Evolutionary conservation across 2,113 vertebrate species (phyloP).

Genomic region (Chaetorhynchus papuensis): DNA sequence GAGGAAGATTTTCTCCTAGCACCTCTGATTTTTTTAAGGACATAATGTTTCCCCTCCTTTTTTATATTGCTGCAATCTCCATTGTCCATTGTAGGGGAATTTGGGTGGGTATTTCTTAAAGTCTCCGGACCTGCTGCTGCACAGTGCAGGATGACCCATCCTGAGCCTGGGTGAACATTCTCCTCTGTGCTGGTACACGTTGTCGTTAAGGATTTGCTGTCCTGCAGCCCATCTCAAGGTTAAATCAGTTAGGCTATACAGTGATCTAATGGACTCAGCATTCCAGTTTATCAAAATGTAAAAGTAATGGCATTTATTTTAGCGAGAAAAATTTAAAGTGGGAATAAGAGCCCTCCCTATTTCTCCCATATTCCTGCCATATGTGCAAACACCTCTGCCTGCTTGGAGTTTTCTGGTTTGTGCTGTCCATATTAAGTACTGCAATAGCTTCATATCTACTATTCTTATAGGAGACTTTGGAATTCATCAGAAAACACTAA

Average conservation of each 20-base stretch:
- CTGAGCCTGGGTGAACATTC: neutral
- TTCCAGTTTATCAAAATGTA: neutral
- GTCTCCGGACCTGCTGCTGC: neutral
- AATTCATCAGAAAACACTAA: neutral
- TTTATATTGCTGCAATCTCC: neutral
- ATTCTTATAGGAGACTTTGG: neutral
- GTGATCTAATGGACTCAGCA: neutral
- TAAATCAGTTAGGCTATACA: neutral
- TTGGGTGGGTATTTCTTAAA: neutral
- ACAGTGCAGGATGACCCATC: neutral
- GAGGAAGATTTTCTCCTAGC: neutral
- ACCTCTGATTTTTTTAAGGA: neutral
- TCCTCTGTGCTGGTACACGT: rapidly evolving
- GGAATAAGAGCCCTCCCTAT: neutral
- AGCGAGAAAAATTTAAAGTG: neutral
- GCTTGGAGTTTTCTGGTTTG: neutral
- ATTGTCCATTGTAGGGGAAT: neutral
- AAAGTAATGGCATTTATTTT: neutral
- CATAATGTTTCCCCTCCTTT: neutral
- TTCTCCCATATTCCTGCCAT: too few relatives aligned
- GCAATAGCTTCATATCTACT: neutral
- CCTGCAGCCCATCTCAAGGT: neutral
- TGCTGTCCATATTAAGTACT: neutral
- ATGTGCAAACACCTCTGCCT: neutral
- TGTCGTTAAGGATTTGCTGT: neutral